Conservation (phyloP, 1,140 invertebrate species). For the Drosophila saltans region DNA sequence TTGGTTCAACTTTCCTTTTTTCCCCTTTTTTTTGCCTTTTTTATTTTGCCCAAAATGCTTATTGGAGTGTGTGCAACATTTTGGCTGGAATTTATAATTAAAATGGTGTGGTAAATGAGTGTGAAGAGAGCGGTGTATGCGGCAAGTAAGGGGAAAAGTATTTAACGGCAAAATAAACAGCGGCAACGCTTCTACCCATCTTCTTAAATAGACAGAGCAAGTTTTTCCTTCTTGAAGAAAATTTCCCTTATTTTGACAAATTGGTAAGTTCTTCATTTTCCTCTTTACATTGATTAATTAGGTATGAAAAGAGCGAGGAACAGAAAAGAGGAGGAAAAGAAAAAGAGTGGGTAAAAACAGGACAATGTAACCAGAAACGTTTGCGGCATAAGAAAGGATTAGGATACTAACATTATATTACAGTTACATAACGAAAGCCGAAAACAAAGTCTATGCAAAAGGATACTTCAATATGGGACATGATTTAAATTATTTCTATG, state of each 20-base stretch:
- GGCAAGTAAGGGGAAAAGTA: slow-evolving; percentile 19
- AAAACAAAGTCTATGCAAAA: not conserved
- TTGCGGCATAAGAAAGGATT: not conserved
- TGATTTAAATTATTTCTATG: too few species aligned
- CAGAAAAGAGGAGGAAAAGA: not conserved
- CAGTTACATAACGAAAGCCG: not conserved
- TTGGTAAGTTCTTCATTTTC: slow-evolving; percentile 20
- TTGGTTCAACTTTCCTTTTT: slow-evolving; percentile 1
- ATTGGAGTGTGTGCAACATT: slow-evolving; percentile 22
- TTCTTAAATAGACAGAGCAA: slow-evolving; percentile 11
- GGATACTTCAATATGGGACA: too few species aligned
- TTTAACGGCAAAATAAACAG: slow-evolving; percentile 48
- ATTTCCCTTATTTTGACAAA: slow-evolving; percentile 30
- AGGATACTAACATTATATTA: not conserved
- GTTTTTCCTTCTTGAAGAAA: slow-evolving; percentile 28
- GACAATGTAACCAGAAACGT: not conserved
- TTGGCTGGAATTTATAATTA: slow-evolving; percentile 54
- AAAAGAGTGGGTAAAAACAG: not conserved
- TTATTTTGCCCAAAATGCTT: slow-evolving; percentile 7
- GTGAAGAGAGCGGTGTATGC: slow-evolving; percentile 33
- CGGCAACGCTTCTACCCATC: slow-evolving; percentile 12
- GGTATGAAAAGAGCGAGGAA: slow-evolving; percentile 6
- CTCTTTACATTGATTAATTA: slow-evolving; percentile 15
- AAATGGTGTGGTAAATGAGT: slow-evolving; percentile 34
- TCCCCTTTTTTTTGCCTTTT: not conserved